Evolutionary conservation across 1,140 invertebrate species (phyloP).

Genomic region (Drosophila sucinea): DNA sequence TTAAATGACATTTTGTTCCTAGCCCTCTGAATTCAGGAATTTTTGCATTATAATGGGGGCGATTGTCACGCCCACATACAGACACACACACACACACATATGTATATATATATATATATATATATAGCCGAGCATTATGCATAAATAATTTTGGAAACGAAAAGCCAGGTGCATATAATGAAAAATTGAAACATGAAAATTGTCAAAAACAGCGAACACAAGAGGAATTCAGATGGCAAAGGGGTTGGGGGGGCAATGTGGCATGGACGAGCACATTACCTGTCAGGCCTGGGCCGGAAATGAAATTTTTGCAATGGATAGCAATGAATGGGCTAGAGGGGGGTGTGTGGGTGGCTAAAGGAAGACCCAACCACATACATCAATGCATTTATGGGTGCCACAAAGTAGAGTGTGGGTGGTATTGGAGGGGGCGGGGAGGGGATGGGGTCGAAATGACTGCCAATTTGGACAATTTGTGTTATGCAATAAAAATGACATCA

Average conservation of each 20-base stretch:
- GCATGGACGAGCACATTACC: constrained; percentile 51
- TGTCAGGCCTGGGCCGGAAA: constrained; percentile 64
- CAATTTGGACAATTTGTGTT: constrained; percentile 78
- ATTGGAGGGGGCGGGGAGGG: constrained; percentile 2
- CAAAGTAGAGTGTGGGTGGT: background rate
- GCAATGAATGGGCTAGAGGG: background rate
- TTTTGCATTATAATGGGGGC: constrained; percentile 7
- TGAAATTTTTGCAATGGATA: constrained; percentile 70
- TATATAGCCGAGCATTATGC: constrained; percentile 52
- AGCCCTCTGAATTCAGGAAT: constrained; percentile 16
- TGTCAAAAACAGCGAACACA: constrained; percentile 70
- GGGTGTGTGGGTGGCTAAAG: background rate
- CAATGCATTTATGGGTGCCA: constrained; percentile 45
- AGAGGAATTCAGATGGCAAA: background rate
- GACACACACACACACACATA: constrained; percentile 16
- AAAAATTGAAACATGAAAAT: constrained; percentile 81
- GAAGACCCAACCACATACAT: constrained; percentile 35
- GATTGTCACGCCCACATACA: background rate
- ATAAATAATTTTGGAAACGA: constrained; percentile 70
- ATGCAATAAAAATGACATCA: constrained; percentile 74
- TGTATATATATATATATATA: background rate
- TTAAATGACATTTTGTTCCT: constrained; percentile 45
- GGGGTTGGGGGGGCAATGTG: background rate
- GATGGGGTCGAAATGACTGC: constrained; percentile 43
- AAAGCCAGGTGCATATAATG: constrained; percentile 60